Base-by-base conservation (phyloP, 2,797 vertebrate species). In the Lagodon rhomboides region DNA sequence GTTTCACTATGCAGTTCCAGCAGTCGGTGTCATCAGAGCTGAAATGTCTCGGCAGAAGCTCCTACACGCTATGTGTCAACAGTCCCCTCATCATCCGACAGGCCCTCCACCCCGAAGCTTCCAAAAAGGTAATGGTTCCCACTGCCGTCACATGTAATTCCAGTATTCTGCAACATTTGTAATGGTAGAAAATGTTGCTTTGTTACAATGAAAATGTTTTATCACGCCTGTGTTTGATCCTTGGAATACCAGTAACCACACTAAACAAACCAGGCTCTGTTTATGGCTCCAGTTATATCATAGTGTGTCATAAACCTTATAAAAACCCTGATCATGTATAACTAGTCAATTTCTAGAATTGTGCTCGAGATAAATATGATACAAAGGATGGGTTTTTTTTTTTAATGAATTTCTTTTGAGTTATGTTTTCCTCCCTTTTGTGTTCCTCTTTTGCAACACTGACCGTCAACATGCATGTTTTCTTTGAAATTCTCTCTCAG, bases 41-140 rank as follows among this genome's bases (percentile, higher is more conserved):
- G 79, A 96, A 98, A 88, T 92, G 94, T 69, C 92, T 99, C 63
- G 97, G 96, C 82, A 96, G 96, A 82, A 97, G 83, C 90, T 96
- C 97, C 1, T 98, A 96, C 85, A 96, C 95, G 0, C 96, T 99
- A 68, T 98, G 98, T 86, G 97, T 98, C 10, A 95, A 97, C 93
- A 96, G 96, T 79, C 97, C 97, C 61, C 94, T 96, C 46, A 84
- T 99, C 85, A 92, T 99, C 75, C 95, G 98, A 75, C 98, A 99
- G 91, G 97, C 96, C 60, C 95, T 99, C 72, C 98, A 99, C 83
- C 97, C 98, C 0, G 98, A 99, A 88, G 96, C 97, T 44, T 98
- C 97, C 83, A 98, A 97, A 91, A 99, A 99, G 97, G 97, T 99
- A 93, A 59, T 15, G 0, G 1, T 20, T 38, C 53, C 18, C 16